Conservation (phyloP, 2,113 vertebrate species). For the Sapajus apella region DNA sequence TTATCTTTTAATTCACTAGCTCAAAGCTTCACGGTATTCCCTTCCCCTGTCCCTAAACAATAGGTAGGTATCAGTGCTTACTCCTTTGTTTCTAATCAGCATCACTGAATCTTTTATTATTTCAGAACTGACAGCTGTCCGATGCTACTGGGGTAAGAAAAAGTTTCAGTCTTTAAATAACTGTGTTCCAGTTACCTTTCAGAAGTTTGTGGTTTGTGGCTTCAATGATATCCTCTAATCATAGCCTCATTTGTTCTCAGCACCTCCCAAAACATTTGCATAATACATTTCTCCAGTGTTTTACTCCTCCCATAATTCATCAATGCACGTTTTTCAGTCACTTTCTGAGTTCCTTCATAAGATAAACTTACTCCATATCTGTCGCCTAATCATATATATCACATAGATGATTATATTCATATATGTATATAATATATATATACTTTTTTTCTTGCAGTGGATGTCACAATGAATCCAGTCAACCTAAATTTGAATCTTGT, state of each 20-base stretch:
- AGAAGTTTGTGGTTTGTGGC: background rate
- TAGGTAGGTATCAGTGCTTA: background rate
- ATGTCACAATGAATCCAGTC: constrained; percentile 60
- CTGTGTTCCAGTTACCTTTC: background rate
- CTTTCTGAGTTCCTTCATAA: background rate
- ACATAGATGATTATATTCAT: background rate
- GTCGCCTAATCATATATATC: background rate
- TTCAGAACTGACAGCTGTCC: constrained; percentile 67
- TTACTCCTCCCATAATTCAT: background rate
- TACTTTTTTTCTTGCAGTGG: constrained; percentile 33
- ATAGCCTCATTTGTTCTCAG: background rate
- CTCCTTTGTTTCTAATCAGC: constrained; percentile 5
- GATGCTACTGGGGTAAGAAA: constrained; percentile 72
- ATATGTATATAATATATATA: background rate
- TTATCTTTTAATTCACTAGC: background rate
- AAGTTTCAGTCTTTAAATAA: background rate
- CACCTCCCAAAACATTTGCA: background rate
- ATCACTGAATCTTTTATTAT: constrained; percentile 47
- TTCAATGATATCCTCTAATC: background rate
- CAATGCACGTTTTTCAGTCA: background rate
- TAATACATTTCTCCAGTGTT: background rate
- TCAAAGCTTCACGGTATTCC: background rate
- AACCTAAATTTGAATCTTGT: constrained; percentile 64
- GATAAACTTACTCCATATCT: background rate
- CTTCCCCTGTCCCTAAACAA: background rate